Evolutionary conservation across 1,140 invertebrate genomes (phyloP).

Genomic region (Lasaia peninsularis): DNA sequence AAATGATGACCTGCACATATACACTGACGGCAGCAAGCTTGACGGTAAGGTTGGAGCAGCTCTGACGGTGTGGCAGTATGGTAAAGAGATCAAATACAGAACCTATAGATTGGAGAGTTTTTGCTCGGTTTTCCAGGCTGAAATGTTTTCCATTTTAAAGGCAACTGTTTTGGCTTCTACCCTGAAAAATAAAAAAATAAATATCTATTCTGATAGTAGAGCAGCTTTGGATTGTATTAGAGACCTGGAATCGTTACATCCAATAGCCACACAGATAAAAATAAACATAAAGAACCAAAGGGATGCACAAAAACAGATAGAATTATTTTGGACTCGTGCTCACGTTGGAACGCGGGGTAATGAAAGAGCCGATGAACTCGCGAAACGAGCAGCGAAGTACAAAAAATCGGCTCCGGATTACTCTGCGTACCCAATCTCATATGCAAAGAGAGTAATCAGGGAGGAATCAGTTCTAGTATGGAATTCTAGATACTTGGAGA

Average conservation of each 20-base stretch:
- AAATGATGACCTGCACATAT: neutral
- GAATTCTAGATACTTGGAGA: constrained; percentile 22
- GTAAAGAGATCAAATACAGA: neutral
- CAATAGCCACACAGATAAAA: neutral
- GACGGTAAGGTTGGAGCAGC: constrained; percentile 19
- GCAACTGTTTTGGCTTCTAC: neutral
- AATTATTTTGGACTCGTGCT: constrained; percentile 24
- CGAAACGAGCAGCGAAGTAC: constrained; percentile 23
- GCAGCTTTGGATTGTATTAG: too few relatives aligned
- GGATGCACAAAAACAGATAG: neutral
- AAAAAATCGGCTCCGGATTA: constrained; percentile 21
- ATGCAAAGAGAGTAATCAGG: constrained; percentile 24
- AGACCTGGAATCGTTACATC: too few relatives aligned
- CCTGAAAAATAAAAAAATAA: too few relatives aligned
- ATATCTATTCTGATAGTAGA: too few relatives aligned
- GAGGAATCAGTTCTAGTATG: constrained; percentile 23
- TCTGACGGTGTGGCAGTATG: constrained; percentile 1
- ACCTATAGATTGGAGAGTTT: neutral
- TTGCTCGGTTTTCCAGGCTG: neutral
- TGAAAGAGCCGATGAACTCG: constrained; percentile 33
- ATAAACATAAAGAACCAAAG: neutral
- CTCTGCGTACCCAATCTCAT: constrained; percentile 25
- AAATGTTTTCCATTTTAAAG: neutral
- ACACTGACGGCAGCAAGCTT: constrained; percentile 20
- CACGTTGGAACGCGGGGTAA: constrained; percentile 29